A percentile compares a stretch with the other conserved stretches of the same genome.
Conservation (phyloP, 2,113 vertebrate genomes). For the western clawed frog (Xenopus tropicalis) region DNA sequence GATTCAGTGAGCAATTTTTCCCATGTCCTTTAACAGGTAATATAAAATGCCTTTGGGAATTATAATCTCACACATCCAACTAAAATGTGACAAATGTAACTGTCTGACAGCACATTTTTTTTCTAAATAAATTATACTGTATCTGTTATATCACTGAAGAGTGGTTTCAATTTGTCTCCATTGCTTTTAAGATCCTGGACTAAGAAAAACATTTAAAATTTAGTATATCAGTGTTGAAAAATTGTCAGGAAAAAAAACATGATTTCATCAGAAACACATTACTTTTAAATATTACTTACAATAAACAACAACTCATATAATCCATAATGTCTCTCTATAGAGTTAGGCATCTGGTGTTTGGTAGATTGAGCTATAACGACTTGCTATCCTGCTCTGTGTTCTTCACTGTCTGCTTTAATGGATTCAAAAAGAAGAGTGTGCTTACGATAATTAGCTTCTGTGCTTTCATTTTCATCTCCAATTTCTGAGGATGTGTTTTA, state of each 20-base stretch:
- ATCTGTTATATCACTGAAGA: neutral
- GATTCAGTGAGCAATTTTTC: slow-evolving; percentile 6
- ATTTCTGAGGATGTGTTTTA: slow-evolving; percentile 25
- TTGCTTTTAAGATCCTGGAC: too few relatives aligned
- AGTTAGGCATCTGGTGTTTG: neutral
- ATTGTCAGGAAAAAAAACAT: neutral
- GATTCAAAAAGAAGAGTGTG: slow-evolving; percentile 12
- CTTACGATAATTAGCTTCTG: slow-evolving; percentile 24
- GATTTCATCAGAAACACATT: neutral
- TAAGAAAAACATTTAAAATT: too few relatives aligned
- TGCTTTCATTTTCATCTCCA: slow-evolving; percentile 19
- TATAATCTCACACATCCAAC: neutral
- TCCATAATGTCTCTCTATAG: neutral
- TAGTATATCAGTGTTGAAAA: neutral
- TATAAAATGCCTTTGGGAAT: slow-evolving; percentile 3
- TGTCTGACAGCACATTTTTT: neutral
- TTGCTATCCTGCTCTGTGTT: neutral
- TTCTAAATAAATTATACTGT: neutral
- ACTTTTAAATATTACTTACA: neutral
- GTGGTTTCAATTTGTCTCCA: neutral
- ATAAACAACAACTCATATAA: neutral
- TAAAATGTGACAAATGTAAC: slow-evolving; percentile 3
- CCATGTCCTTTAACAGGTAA: slow-evolving; percentile 7
- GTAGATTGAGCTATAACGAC: neutral
- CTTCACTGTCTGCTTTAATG: slow-evolving; percentile 14